Conservation (phyloP, 2,113 vertebrate genomes). For the Shinisaurus crocodilurus region DNA sequence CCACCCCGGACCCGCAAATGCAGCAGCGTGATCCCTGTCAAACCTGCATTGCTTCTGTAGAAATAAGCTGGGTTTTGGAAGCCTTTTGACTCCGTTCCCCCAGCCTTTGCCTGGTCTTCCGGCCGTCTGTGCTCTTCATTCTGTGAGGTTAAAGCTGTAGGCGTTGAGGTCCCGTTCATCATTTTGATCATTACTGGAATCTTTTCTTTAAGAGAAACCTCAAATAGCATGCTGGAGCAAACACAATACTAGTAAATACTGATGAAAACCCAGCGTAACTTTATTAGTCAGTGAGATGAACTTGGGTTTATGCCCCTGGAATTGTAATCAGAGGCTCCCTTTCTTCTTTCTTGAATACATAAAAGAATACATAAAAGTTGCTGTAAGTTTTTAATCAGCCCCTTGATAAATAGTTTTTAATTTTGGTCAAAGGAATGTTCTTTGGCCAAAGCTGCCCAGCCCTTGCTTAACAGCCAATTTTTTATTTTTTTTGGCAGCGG, state of each 20-base stretch:
- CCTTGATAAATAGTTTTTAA: neutral
- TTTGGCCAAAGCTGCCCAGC: too few species aligned
- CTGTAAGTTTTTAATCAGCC: neutral
- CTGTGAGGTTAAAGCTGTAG: slow-evolving; percentile 65
- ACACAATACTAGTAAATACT: neutral
- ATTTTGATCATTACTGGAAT: slow-evolving; percentile 50
- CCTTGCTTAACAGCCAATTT: too few species aligned
- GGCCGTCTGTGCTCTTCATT: slow-evolving; percentile 54
- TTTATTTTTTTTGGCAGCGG: too few species aligned
- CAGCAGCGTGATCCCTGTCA: slow-evolving; percentile 41
- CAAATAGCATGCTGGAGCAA: neutral
- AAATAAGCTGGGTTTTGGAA: slow-evolving; percentile 39
- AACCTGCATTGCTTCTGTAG: slow-evolving; percentile 12
- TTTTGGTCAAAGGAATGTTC: too few species aligned
- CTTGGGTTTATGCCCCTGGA: neutral
- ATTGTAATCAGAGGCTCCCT: neutral
- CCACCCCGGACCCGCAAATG: too few species aligned
- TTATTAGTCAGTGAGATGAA: neutral
- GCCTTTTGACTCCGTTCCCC: slow-evolving; percentile 30
- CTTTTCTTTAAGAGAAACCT: slow-evolving; percentile 11
- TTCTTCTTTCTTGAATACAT: neutral
- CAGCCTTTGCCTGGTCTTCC: slow-evolving; percentile 24
- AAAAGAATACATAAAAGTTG: neutral
- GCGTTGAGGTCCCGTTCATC: slow-evolving; percentile 62
- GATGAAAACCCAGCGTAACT: neutral